phyloP scores from a whole-genome alignment of 2,113 vertebrate genomes.

The Clarias macrocephalus region DNA sequence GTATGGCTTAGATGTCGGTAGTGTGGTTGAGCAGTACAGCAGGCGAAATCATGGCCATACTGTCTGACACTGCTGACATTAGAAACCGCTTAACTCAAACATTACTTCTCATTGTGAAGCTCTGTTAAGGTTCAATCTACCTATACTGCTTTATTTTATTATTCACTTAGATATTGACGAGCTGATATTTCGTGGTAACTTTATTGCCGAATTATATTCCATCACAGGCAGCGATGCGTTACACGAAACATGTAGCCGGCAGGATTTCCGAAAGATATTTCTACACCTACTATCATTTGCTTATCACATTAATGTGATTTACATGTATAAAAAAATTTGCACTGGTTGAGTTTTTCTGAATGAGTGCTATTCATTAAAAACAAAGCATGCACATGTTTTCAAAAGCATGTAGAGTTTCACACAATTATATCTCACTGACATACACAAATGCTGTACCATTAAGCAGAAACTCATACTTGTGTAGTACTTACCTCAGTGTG shows the following conservation, averaged over 20 bases:
- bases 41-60: background rate
- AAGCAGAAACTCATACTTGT: background rate
- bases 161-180: background rate
- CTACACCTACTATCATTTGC: background rate
- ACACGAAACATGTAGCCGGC: background rate
- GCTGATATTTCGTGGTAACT: background rate
- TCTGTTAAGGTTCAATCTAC: background rate
- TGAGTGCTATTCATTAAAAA: background rate
- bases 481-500: conserved; percentile 88
- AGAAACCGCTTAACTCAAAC: background rate
- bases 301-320: background rate
- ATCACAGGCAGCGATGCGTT: background rate
- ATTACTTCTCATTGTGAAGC: background rate
- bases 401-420: background rate
- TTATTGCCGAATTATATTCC: background rate
- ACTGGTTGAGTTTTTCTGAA: background rate
- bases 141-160: background rate
- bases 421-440: background rate
- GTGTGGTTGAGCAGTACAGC: background rate
- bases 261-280: background rate
- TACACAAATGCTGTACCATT: background rate
- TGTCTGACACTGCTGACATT: background rate
- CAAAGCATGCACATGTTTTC: background rate
- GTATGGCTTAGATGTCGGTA: background rate
- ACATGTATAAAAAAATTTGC: background rate